Conservation (phyloP, 2,113 vertebrate species). For the Camelus dromedarius region DNA sequence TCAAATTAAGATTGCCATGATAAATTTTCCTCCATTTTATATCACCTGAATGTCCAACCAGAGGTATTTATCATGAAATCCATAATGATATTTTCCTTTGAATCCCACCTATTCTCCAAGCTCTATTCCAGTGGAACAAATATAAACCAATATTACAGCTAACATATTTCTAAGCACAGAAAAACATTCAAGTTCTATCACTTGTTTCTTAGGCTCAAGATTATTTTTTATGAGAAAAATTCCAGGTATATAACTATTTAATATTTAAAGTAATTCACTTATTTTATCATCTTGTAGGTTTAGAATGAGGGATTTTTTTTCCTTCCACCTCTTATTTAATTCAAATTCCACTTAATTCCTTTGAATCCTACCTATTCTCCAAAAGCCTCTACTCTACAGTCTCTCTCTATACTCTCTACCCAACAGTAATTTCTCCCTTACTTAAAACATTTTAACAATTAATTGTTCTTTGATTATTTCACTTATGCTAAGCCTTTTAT, state of each 20-base stretch:
- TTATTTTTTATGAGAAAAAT: slow-evolving; percentile 40
- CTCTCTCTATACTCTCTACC: neutral
- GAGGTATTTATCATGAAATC: slow-evolving; percentile 40
- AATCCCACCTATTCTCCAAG: neutral
- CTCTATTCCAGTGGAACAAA: neutral
- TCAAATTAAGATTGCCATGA: neutral
- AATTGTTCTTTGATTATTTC: slow-evolving; percentile 26
- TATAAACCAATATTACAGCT: neutral
- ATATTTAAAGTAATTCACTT: slow-evolving; percentile 22
- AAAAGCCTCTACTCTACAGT: neutral
- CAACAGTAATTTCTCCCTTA: neutral
- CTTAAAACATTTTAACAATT: slow-evolving; percentile 5
- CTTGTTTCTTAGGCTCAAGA: slow-evolving; percentile 1
- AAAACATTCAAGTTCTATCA: neutral
- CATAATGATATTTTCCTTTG: neutral
- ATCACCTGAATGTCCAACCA: slow-evolving; percentile 7
- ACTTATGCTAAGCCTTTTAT: neutral
- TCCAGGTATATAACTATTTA: slow-evolving; percentile 18
- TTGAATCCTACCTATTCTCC: neutral
- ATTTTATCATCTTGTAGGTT: neutral
- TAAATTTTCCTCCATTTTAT: slow-evolving; percentile 8
- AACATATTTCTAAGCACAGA: slow-evolving; percentile 4
- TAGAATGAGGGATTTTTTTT: neutral
- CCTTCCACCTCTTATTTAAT: neutral
- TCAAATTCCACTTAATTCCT: neutral